These are phyloP conservation scores for Tanypteryx hageni DNA, from an alignment of 2,888 invertebrate genomes.

Conservation along the genomic window DNA sequence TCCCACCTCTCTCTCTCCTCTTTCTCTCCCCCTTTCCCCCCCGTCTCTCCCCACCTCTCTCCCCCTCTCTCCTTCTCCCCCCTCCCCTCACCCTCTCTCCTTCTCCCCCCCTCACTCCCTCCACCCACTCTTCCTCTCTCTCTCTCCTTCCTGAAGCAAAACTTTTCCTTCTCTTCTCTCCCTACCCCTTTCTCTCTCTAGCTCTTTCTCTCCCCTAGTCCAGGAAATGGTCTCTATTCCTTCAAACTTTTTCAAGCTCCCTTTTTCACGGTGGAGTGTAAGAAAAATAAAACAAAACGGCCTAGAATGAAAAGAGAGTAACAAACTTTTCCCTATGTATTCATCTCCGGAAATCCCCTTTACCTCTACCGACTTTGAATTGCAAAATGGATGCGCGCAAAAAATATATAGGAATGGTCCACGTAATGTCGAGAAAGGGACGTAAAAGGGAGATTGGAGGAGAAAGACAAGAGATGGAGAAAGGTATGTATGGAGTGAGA, in stretches of 20 bases:
- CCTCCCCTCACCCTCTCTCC: neutral
- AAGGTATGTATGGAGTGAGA: neutral
- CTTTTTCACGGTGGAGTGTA: neutral
- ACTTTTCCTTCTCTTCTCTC: neutral
- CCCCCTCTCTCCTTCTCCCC: neutral
- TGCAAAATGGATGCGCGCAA: conserved; percentile 7
- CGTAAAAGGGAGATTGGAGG: neutral
- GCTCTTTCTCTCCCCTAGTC: neutral
- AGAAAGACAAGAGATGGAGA: neutral
- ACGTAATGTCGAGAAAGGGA: too few species aligned
- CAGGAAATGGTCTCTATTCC: neutral
- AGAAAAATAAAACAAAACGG: neutral
- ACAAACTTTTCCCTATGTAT: conserved; percentile 13
- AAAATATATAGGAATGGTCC: neutral
- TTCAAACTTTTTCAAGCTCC: neutral
- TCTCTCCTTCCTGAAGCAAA: neutral
- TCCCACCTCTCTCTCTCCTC: neutral
- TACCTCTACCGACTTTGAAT: neutral
- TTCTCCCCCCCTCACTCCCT: neutral
- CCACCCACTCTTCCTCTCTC: neutral
- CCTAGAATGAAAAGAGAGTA: neutral
- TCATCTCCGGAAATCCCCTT: conserved; percentile 15
- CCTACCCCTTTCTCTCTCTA: neutral
- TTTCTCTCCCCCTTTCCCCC: neutral
- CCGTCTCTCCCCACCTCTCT: neutral